These are phyloP conservation scores for Callospermophilus lateralis DNA, from an alignment of 2,113 vertebrate genomes.

Conservation along the genomic window DNA sequence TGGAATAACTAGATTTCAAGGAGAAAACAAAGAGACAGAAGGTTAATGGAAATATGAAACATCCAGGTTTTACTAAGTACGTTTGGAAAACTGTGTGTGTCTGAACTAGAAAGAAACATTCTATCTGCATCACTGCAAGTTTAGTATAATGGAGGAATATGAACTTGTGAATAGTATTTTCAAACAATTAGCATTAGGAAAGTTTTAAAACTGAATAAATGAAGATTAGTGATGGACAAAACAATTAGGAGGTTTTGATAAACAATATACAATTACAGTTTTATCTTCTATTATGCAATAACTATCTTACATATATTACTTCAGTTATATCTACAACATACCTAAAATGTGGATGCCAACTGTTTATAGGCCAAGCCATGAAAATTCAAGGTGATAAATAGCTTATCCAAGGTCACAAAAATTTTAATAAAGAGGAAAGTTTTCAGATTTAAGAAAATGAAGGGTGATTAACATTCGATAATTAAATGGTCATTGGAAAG, in stretches of 20 bases:
- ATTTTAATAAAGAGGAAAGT: not conserved
- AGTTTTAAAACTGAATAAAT: not conserved
- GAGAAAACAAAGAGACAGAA: not conserved
- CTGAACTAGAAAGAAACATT: not conserved
- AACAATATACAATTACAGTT: not conserved
- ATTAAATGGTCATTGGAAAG: not conserved
- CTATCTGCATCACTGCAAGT: not conserved
- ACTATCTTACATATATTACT: not conserved
- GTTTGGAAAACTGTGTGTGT: not conserved
- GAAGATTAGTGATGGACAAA: not conserved
- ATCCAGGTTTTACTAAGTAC: not conserved
- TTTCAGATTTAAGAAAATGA: not conserved
- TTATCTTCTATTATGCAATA: not conserved
- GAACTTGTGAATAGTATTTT: not conserved
- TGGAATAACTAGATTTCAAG: not conserved
- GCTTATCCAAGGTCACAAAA: not conserved
- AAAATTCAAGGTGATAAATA: not conserved
- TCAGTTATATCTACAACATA: not conserved
- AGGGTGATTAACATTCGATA: not conserved
- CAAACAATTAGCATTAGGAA: not conserved
- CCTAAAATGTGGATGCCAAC: not conserved
- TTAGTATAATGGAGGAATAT: not conserved
- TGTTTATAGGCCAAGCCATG: not conserved
- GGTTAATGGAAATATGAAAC: not conserved
- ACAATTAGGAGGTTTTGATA: not conserved